Conservation (phyloP, 2,797 vertebrate genomes). For the Phrynocephalus vlangalii region DNA sequence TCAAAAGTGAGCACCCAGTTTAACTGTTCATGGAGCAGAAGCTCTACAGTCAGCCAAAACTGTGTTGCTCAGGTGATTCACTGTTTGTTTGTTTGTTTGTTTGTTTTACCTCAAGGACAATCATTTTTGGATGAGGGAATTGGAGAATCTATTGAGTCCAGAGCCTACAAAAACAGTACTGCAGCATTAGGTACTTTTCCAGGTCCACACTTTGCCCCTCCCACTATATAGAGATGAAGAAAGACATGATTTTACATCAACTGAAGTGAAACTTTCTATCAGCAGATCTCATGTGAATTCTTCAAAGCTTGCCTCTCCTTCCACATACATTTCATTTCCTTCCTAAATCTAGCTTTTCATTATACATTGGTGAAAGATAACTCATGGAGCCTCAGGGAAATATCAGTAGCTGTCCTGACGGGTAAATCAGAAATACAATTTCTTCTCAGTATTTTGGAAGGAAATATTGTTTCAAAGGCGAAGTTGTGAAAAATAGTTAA, state of each 20-base stretch:
- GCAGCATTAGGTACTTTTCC: no score
- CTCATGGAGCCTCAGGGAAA: neutral
- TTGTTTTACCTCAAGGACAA: no score
- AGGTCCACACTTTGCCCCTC: no score
- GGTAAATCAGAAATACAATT: neutral
- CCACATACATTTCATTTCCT: accelerated
- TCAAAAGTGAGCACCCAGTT: neutral
- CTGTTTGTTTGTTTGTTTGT: no score
- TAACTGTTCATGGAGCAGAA: neutral
- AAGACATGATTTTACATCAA: no score
- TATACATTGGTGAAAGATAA: neutral
- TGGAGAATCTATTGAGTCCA: no score
- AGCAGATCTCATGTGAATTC: no score
- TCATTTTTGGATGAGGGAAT: no score
- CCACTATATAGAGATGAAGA: no score
- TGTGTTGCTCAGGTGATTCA: no score
- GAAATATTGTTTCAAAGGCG: neutral
- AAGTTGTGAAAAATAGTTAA: slow-evolving; percentile 28
- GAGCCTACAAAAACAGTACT: no score
- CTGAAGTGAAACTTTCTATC: no score
- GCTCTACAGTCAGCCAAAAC: neutral
- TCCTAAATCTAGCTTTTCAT: neutral
- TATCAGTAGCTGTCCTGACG: neutral
- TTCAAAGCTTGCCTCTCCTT: neutral
- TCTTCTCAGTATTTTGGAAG: slow-evolving; percentile 7